phyloP scores from a whole-genome alignment of 2,113 vertebrate species.

The Calyptomena viridis region DNA sequence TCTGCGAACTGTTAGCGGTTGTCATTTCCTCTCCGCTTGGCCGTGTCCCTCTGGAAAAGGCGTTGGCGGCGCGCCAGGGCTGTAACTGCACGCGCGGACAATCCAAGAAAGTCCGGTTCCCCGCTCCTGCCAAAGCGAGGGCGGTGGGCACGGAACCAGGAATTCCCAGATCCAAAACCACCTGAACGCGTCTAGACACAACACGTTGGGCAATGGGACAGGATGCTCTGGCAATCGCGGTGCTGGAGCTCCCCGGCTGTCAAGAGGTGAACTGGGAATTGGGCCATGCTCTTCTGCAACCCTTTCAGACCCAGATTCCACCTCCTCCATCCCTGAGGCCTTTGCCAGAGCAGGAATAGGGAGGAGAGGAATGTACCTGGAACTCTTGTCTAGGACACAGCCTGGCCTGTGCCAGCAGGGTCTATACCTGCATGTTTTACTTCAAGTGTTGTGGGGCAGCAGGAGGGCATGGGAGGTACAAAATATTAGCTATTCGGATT shows the following conservation, averaged over 20 bases:
- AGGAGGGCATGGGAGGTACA: background rate
- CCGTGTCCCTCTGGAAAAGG: constrained; percentile 52
- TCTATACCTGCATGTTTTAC: background rate
- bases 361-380: background rate
- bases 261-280: constrained; percentile 59
- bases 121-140: constrained; percentile 17
- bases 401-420: background rate
- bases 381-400: accelerated
- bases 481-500: background rate
- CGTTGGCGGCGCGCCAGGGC: constrained; percentile 7
- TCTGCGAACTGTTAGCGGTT: constrained; percentile 21
- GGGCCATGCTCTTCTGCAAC: background rate
- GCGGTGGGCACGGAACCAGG: background rate
- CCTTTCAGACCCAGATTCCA: background rate
- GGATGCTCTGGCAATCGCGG: background rate
- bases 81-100: background rate
- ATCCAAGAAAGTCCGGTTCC: constrained; percentile 28
- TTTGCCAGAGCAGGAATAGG: background rate
- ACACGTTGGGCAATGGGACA: background rate
- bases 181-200: constrained; percentile 43
- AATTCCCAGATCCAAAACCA: constrained; percentile 37
- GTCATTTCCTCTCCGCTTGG: constrained; percentile 51
- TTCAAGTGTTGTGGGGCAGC: background rate
- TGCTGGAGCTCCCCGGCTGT: constrained; percentile 71
- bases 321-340: background rate